phyloP scores from a whole-genome alignment of 2,797 vertebrate species.

The Liasis olivaceus region DNA sequence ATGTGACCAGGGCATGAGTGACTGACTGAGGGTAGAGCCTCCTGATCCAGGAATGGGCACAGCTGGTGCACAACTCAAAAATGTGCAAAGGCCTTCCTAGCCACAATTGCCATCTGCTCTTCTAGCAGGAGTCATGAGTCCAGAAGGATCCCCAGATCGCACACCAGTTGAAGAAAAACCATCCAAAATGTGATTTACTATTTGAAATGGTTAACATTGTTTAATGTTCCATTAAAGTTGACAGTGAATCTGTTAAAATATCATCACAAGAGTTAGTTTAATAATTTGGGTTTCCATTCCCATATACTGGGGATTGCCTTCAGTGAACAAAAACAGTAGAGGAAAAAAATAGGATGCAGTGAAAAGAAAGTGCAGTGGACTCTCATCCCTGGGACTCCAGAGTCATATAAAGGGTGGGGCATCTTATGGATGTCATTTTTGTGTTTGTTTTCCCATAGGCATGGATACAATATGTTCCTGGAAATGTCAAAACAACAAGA shows the following conservation, averaged over 20 bases:
- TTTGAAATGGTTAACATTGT: background rate
- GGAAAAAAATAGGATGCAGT: background rate
- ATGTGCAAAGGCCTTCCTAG: background rate
- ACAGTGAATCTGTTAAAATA: background rate
- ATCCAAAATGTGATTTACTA: background rate
- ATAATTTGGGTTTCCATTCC: background rate
- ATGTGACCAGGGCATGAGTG: background rate
- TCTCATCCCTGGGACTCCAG: background rate
- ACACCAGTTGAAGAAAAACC: background rate
- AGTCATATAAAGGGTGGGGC: background rate
- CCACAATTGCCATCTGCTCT: background rate
- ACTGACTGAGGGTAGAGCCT: background rate
- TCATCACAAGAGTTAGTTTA: background rate
- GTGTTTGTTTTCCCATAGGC: background rate
- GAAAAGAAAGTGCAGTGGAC: background rate
- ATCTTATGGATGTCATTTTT: background rate
- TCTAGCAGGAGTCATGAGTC: background rate
- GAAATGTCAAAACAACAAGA: background rate
- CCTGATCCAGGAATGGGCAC: background rate
- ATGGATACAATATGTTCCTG: background rate
- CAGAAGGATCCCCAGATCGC: background rate
- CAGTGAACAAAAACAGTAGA: background rate
- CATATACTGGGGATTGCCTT: background rate
- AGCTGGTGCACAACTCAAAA: background rate
- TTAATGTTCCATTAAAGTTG: background rate